Evolutionary conservation across 2,797 vertebrate genomes (phyloP).

Genomic region (Dendrocincla tyrannina): DNA sequence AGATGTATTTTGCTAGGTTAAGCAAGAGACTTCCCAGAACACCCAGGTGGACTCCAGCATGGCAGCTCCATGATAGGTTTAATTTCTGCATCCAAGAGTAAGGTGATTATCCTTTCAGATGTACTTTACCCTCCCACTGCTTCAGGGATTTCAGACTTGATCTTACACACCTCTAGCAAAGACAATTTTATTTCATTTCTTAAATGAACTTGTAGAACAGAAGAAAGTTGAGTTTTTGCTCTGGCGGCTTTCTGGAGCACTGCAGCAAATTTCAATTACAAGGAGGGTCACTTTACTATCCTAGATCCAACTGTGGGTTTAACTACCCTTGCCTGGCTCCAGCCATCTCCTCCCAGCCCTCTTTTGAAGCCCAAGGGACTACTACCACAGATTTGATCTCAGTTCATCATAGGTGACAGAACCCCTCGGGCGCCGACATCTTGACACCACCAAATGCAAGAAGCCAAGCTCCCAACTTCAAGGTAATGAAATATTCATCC

Average conservation of each 20-base stretch:
- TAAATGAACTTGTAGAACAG: neutral
- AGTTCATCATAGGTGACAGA: neutral
- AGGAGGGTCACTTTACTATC: neutral
- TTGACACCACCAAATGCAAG: neutral
- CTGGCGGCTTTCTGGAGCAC: neutral
- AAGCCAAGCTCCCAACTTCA: neutral
- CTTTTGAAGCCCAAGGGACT: neutral
- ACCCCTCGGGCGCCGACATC: accelerated
- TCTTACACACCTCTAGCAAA: neutral
- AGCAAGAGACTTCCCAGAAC: neutral
- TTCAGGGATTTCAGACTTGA: neutral
- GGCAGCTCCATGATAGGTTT: neutral
- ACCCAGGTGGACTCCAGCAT: neutral
- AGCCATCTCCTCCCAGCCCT: neutral
- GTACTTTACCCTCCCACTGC: constrained; percentile 12
- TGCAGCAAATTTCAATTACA: neutral
- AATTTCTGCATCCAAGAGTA: neutral
- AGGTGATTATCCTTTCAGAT: constrained; percentile 10
- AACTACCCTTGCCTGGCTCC: neutral
- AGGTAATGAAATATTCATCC: constrained; percentile 24
- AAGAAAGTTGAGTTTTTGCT: neutral
- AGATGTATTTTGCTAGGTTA: neutral
- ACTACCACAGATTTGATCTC: neutral
- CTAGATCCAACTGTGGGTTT: neutral
- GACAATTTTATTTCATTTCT: neutral